Evolutionary conservation across 2,113 vertebrate species (phyloP), one percentile per base, ranked within the genome.

Genomic region (Neolamprologus ventralis): DNA sequence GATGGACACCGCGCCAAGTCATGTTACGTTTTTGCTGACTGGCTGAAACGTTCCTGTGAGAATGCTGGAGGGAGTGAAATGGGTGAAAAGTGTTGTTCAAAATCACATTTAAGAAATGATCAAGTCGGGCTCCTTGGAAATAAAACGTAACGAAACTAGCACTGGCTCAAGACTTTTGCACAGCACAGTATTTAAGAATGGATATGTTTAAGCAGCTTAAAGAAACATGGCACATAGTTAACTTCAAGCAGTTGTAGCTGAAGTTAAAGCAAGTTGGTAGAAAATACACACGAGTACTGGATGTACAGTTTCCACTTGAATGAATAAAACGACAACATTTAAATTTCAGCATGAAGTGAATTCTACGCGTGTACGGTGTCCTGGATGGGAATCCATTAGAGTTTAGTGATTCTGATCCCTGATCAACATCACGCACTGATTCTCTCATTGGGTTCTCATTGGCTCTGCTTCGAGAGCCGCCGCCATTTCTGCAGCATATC

Each of bases 221-320:
- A 40, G n/a, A 6, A 21, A 21, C 63, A 40, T 2, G 33, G 5
- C 35, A 68, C 12, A 23, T 1, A 4, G 35, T 68, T 68, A 68
- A 68, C 0, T 13, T 68, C 19, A n/a, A 21, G 0, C 5, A 21
- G 2, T 37, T 40, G 63, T 13, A 68, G 63, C 63, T 21, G 35
- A 68, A 68, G 63, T 68, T 68, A 65, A 7, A 65, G 10, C 4
- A 37, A 37, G 31, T 7, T 65, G 6, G 19, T 5, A 12, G 17
- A 13, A 65, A n/a, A n/a, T 37, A 13, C 31, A n/a, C 33, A 2
- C 0, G 9, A 63, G 28, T 6, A 7, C 9, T 63, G 0, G 0
- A 35, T 35, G 28, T 35, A 19, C 13, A 23, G 33, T 63, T 63
- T 63, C 58, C 17, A n/a, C 17, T 12, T 65, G 60, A 2, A n/a